phyloP scores from a whole-genome alignment of 2,888 invertebrate genomes.

The Plutella xylostella region DNA sequence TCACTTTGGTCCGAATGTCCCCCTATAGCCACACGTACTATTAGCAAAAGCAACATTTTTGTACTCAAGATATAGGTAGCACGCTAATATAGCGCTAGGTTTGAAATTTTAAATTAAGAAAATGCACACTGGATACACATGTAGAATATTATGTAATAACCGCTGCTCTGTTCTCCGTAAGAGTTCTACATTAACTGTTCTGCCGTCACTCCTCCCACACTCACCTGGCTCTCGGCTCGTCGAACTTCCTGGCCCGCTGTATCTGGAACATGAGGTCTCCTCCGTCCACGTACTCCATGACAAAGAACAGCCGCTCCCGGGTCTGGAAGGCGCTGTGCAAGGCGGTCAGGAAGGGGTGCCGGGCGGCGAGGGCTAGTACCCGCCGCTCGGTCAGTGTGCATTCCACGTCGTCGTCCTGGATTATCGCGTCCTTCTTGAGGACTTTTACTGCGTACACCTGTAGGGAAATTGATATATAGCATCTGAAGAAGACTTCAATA shows the following conservation, averaged over 20 bases:
- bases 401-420: conserved; percentile 99
- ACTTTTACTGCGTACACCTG: conserved; percentile 88
- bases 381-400: conserved; percentile 99
- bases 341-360: conserved; percentile 97
- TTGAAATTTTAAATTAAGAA: no score
- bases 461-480: no score
- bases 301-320: conserved; percentile 95
- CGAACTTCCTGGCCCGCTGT: conserved; percentile 97
- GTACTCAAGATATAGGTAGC: no score
- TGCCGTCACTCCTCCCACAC: conserved; percentile 69
- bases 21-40: no score
- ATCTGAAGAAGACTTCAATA: no score
- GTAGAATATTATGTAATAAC: no score
- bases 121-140: no score
- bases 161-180: no score
- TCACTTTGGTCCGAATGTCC: no score
- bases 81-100: no score
- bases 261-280: conserved; percentile 99
- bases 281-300: conserved; percentile 99
- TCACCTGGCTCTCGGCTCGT: conserved; percentile 92
- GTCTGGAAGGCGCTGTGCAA: conserved; percentile 98
- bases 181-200: no score
- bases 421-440: conserved; percentile 96
- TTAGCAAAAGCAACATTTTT: no score
- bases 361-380: conserved; percentile 95